Evolutionary conservation across 2,888 invertebrate genomes (phyloP).

Genomic region (Tuta absoluta): DNA sequence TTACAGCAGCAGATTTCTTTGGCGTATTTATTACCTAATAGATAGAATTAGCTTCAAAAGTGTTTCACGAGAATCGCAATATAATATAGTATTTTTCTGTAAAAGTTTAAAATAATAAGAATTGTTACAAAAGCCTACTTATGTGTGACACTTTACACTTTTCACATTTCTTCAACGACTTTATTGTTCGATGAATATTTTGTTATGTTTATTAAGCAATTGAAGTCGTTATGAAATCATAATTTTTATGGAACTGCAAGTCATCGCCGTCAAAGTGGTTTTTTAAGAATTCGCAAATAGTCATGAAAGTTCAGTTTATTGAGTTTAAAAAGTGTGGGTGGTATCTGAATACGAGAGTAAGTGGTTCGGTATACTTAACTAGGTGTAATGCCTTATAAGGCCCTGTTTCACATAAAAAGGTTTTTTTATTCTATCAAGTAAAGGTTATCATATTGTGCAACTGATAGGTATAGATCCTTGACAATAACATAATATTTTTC

Average conservation of each 20-base stretch:
- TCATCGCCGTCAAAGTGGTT: not conserved
- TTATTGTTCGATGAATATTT: not conserved
- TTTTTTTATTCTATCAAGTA: no score
- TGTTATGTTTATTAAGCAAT: constrained; percentile 17
- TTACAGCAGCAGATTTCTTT: no score
- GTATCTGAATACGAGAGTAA: not conserved
- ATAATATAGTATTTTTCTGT: not conserved
- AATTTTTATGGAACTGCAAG: constrained; percentile 11
- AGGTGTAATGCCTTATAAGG: no score
- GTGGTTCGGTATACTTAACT: not conserved
- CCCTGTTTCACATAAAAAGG: no score
- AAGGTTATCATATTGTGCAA: no score
- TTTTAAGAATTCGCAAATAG: constrained; percentile 13
- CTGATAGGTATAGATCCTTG: no score
- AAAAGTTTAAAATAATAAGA: not conserved
- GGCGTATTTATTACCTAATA: no score
- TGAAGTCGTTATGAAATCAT: not conserved
- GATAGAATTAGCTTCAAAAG: no score
- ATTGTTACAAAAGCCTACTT: not conserved
- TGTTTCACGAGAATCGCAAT: no score
- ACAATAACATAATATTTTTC: no score
- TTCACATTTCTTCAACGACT: not conserved
- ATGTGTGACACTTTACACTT: not conserved
- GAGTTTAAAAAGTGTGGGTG: not conserved
- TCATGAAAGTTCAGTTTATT: not conserved